Base-by-base conservation (phyloP, 2,888 invertebrate species). In the Monoplex corrugatus region DNA sequence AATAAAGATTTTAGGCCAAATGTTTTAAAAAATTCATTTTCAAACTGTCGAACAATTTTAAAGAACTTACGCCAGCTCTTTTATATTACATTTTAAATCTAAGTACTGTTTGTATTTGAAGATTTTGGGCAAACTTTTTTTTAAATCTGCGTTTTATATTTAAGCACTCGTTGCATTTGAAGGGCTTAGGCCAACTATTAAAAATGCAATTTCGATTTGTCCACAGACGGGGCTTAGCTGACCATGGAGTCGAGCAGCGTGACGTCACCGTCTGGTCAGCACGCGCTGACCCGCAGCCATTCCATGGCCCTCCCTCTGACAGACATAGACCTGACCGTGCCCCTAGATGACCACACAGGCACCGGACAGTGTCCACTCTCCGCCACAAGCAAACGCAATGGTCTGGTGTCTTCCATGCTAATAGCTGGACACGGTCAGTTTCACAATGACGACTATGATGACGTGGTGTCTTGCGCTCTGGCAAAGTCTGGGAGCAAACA, bases 241-340 rank as follows among this genome's bases (percentile, higher is more conserved):
- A 10, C 45, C 75, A 87, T 50, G 78, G n/a, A 86, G 35, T 13
- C 28, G 10, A 45, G 43, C n/a, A 2, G 10, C n/a, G 44, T 38
- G 87, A 78, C 57, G 50, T 86, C 86, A 43, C n/a, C 43, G 23
- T 82, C 43, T 43, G 82, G 28, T 8, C 44, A 23, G 28, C 44
- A n/a, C 44, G 32, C 63, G 35, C 82, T 63, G 68, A 40, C 38
- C 35, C 87, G 32, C 35, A 68, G 57, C 38, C 86, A n/a, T 32
- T 78, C 57, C n/a, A 28, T 63, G 63, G 68, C 84, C 8, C 44
- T 16, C 87, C 87, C 63, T 35, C 84, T 23, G 38, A 63, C 43
- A 50, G 86, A 87, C 78, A 80, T 80, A 23, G 43, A 43, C 78
- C 78, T 43, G 28, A 10, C 28, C 1, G 5, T 23, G 28, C 19